A percentile compares a stretch with the other conserved stretches of the same genome.
These are phyloP conservation scores for Hipparchia semele DNA, from an alignment of 2,888 invertebrate species.

Conservation along the genomic window DNA sequence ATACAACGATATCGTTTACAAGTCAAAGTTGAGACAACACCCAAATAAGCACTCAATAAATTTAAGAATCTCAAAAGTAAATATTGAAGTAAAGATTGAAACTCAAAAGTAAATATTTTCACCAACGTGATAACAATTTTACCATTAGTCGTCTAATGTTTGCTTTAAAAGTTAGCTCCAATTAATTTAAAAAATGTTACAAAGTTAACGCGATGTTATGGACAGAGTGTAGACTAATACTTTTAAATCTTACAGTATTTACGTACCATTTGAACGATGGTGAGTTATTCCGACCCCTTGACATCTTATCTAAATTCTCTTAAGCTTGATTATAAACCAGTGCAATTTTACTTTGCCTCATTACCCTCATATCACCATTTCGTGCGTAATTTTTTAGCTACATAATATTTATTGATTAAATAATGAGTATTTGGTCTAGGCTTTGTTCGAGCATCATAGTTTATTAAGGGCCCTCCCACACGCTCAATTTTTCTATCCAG, in stretches of 20 bases:
- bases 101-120: no score
- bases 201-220: slow-evolving; percentile 7
- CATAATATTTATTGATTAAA: background rate
- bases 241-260: slow-evolving; percentile 31
- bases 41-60: no score
- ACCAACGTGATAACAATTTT: background rate
- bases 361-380: background rate
- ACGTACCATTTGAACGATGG: slow-evolving; percentile 37
- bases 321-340: slow-evolving; percentile 10
- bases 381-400: slow-evolving; percentile 1
- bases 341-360: slow-evolving; percentile 17
- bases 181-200: background rate
- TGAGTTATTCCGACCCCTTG: slow-evolving; percentile 22
- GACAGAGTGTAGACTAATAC: slow-evolving; percentile 37
- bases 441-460: slow-evolving; percentile 8
- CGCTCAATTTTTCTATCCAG: background rate
- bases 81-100: no score
- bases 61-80: no score
- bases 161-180: background rate
- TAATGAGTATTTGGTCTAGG: slow-evolving; percentile 5
- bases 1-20: background rate
- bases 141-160: background rate
- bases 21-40: no score
- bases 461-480: background rate
- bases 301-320: slow-evolving; percentile 2